Evolutionary conservation across 2,888 invertebrate genomes (phyloP).

Genomic region (Kuschelorhynchus macadamiae): DNA sequence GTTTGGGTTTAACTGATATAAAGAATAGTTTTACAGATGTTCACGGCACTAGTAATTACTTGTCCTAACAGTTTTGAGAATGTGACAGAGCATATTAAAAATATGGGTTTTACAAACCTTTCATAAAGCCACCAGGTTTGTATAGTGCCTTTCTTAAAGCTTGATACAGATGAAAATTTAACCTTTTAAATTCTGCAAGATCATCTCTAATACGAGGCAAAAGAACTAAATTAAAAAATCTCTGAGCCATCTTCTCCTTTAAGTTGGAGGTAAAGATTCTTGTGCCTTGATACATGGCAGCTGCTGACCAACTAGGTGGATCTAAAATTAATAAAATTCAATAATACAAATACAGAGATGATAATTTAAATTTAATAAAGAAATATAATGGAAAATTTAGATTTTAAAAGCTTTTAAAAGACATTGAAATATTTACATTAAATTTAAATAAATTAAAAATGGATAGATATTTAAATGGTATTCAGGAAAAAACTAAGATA

Average conservation of each 20-base stretch:
- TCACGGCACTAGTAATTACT: no score
- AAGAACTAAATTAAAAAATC: slow-evolving; percentile 93
- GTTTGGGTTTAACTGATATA: no score
- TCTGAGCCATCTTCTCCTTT: slow-evolving; percentile 95
- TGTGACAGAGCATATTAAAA: no score
- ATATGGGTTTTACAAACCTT: slow-evolving; percentile 76
- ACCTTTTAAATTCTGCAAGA: slow-evolving; percentile 92
- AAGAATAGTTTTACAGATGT: no score
- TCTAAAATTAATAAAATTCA: slow-evolving; percentile 68
- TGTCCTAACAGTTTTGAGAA: no score
- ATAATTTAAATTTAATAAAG: neutral
- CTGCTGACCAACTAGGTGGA: slow-evolving; percentile 97
- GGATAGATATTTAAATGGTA: no score
- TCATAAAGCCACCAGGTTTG: slow-evolving; percentile 99
- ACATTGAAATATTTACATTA: no score
- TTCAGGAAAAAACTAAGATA: no score
- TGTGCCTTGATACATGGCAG: slow-evolving; percentile 96
- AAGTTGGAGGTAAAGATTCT: slow-evolving; percentile 97
- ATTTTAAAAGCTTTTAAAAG: no score
- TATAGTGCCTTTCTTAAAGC: slow-evolving; percentile 93
- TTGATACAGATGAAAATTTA: slow-evolving; percentile 97
- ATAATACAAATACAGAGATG: neutral
- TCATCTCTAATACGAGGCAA: slow-evolving; percentile 95
- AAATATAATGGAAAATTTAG: neutral
- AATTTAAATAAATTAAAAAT: no score